phyloP scores from a whole-genome alignment of 2,888 invertebrate species.

The Drosophila incognita region DNA sequence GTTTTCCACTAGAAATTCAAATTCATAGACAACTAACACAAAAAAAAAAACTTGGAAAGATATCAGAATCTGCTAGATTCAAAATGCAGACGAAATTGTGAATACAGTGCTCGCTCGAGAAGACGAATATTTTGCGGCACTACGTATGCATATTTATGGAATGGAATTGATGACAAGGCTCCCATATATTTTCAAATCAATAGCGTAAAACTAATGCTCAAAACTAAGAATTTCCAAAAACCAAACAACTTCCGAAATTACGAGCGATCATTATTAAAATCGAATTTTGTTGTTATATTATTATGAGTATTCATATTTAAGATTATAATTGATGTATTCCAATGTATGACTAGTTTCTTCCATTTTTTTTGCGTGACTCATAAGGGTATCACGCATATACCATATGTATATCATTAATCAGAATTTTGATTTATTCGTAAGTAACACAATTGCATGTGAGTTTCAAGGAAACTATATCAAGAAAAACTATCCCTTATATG shows the following conservation, averaged over 20 bases:
- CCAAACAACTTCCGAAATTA: background rate
- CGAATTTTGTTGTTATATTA: background rate
- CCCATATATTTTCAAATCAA: background rate
- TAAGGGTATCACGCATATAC: background rate
- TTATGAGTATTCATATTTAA: background rate
- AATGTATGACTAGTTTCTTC: background rate
- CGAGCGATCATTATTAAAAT: background rate
- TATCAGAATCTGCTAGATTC: background rate
- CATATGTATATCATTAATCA: background rate
- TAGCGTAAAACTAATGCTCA: background rate
- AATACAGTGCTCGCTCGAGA: background rate
- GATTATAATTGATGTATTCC: background rate
- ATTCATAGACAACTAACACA: background rate
- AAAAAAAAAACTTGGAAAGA: no score
- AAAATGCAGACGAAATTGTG: background rate
- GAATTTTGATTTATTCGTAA: background rate
- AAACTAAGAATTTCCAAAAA: background rate
- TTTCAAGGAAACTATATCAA: conserved; percentile 4
- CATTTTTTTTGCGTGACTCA: background rate
- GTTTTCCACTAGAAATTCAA: background rate
- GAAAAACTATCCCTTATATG: background rate
- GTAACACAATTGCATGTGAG: background rate
- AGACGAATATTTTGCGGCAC: background rate
- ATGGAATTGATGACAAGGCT: background rate
- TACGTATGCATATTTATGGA: background rate